A percentile compares a stretch with the other conserved stretches of the same genome.
These are phyloP conservation scores for Cyanistes caeruleus DNA, from an alignment of 2,113 vertebrate species.

Conservation along the genomic window DNA sequence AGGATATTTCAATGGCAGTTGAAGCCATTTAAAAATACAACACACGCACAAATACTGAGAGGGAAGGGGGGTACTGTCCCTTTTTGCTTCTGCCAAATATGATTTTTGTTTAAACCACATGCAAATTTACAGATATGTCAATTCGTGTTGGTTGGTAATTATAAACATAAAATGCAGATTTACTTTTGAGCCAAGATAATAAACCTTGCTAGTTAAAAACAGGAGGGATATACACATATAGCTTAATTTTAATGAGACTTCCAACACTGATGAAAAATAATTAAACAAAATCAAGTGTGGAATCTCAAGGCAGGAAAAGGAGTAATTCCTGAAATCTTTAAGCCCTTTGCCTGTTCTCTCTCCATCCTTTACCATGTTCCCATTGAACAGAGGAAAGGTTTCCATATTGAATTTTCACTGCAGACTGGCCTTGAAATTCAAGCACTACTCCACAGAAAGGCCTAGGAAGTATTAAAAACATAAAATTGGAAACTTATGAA, in stretches of 20 bases:
- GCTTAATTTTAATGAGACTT: neutral
- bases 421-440: neutral
- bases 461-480: neutral
- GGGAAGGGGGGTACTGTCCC: rapidly evolving
- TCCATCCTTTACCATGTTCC: neutral
- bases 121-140: neutral
- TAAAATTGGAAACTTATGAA: neutral
- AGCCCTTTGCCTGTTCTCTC: neutral
- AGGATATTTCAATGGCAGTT: neutral
- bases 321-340: neutral
- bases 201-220: neutral
- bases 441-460: neutral
- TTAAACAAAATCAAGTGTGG: neutral
- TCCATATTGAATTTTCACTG: neutral
- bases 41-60: neutral
- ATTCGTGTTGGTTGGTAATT: neutral
- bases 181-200: neutral
- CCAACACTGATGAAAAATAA: neutral
- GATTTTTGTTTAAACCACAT: neutral
- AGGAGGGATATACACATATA: rapidly evolving
- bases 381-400: neutral
- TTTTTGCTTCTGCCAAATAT: neutral
- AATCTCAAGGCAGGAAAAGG: neutral
- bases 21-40: neutral
- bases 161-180: neutral